These are phyloP conservation scores for Thymallus thymallus DNA, from an alignment of 2,113 vertebrate genomes.

Conservation along the genomic window DNA sequence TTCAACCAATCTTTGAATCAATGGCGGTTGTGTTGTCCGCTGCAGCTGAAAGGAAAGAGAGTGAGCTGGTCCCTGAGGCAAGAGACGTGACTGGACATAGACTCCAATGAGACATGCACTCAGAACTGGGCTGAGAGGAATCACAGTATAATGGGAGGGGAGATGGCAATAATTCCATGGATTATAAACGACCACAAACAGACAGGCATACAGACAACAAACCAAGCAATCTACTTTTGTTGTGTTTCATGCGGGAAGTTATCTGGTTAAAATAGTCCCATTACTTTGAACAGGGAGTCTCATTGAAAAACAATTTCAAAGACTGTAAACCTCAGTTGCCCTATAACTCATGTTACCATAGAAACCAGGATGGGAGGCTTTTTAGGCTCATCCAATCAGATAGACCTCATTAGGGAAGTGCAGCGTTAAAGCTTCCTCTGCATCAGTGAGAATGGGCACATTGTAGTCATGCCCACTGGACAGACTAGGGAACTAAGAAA, in stretches of 20 bases:
- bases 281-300: neutral
- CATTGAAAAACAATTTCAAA: neutral
- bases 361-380: constrained; percentile 37
- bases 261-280: neutral
- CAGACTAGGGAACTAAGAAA: constrained; percentile 20
- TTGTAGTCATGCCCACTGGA: constrained; percentile 56
- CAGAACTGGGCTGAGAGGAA: constrained; percentile 18
- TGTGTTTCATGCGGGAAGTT: too few relatives aligned
- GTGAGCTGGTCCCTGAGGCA: constrained; percentile 70
- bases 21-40: constrained; percentile 31
- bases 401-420: constrained; percentile 24
- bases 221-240: neutral
- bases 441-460: constrained; percentile 50
- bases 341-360: constrained; percentile 36
- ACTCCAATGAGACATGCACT: constrained; percentile 60
- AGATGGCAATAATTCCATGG: constrained; percentile 39
- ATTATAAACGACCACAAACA: constrained; percentile 27
- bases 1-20: neutral
- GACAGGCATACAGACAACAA: constrained; percentile 30
- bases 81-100: constrained; percentile 50
- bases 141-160: constrained; percentile 36
- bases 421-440: constrained; percentile 39
- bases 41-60: constrained; percentile 61
- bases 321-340: constrained; percentile 8
- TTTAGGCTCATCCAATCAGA: constrained; percentile 47